Evolutionary conservation across 2,113 vertebrate genomes (phyloP), one percentile per base, ranked within the genome.

Genomic region (Isichthys henryi): DNA sequence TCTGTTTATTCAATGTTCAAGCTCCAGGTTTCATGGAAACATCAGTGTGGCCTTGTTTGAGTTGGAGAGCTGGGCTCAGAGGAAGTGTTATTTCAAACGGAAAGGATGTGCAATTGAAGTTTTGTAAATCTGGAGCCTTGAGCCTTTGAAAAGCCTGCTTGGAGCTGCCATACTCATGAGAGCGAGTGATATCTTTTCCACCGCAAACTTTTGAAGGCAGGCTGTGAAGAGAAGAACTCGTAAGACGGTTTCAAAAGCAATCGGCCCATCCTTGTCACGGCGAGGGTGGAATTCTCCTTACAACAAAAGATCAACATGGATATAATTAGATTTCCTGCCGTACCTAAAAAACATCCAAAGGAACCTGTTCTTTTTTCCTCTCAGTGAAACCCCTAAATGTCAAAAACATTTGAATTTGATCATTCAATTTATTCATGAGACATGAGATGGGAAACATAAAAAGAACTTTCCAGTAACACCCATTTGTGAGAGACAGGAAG

Each of bases 1-100:
- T 21, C 86, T 91, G 92, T 91, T 92, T 91, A 90, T 93, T 88
- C 87, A 77, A 49, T 77, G 46, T 77, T 53, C 23, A 50, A n/a
- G 48, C 74, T 89, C 50, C 49, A 53, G 49, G 9, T 9, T 88
- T 83, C 77, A 56, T 88, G 50, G 93, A 90, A 86, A 91, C 91
- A 91, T 94, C 92, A 93, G 92, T 80, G 91, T 91, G 58, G 91
- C 91, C 90, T 92, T 93, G 93, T 93, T 93, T 92, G 88, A 90
- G 89, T 93, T 94, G 92, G 92, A 92, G 90, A 89, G 89, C 56
- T 70, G 80, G 80, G 91, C 90, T 85, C 74, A 84, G 91, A 89
- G 58, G 80, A 89, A 89, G 80, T 48, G 77, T 62, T 52, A 87
- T 89, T 92, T 91, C 80, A 88, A 91, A 91, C 90, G 53, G 92